These are phyloP conservation scores for Chrysodeixis includens DNA, from an alignment of 2,888 invertebrate genomes.

Conservation along the genomic window DNA sequence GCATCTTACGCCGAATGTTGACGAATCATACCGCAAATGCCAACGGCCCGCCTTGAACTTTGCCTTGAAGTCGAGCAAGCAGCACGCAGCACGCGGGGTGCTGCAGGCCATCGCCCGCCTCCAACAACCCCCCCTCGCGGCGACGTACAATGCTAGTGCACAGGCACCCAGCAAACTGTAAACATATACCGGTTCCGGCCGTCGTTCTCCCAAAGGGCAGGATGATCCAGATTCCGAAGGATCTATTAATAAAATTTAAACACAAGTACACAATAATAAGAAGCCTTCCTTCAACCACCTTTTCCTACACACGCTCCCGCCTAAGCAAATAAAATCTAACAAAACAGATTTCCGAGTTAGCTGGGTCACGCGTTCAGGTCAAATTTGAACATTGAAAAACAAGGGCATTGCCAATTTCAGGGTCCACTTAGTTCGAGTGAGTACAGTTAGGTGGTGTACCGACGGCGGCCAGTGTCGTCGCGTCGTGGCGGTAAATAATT, in stretches of 20 bases:
- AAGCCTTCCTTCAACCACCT: constrained; percentile 21
- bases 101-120: constrained; percentile 67
- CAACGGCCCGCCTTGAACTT: constrained; percentile 88
- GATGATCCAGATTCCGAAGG: constrained; percentile 67
- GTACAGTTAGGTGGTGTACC: constrained; percentile 82
- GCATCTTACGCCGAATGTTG: constrained; percentile 71
- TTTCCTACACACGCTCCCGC: constrained; percentile 10
- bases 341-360: constrained; percentile 57
- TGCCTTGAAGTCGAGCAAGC: constrained; percentile 64
- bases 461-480: constrained; percentile 65
- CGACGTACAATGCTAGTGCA: constrained; percentile 62
- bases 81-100: constrained; percentile 71
- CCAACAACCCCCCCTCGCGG: constrained; percentile 59
- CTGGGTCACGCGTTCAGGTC: constrained; percentile 67
- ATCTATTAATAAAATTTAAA: constrained; percentile 30
- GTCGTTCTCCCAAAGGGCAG: constrained; percentile 77
- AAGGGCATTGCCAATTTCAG: constrained; percentile 88
- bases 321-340: constrained; percentile 12
- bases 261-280: constrained; percentile 29
- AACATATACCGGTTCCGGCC: constrained; percentile 78
- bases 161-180: constrained; percentile 68
- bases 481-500: constrained; percentile 80
- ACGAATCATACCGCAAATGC: constrained; percentile 86
- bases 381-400: constrained; percentile 68
- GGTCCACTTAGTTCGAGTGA: constrained; percentile 78